A percentile compares a stretch with the other conserved stretches of the same genome.
These are phyloP conservation scores for Molanna angustata DNA, from an alignment of 2,888 invertebrate genomes.

Conservation along the genomic window DNA sequence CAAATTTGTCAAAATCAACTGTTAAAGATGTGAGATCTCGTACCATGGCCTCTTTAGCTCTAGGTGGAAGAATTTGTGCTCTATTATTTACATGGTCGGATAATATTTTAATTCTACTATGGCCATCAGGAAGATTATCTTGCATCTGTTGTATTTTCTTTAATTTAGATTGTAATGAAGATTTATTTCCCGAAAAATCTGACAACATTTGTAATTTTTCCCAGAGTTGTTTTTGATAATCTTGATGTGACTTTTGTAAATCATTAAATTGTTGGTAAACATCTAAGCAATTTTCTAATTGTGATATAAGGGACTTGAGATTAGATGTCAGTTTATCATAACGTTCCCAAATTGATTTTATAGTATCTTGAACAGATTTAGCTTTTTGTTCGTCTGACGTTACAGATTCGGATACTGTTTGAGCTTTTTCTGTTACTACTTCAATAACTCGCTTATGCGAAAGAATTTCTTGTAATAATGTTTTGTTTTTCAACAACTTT, in stretches of 20 bases:
- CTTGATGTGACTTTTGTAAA: constrained; percentile 81
- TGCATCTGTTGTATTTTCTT: constrained; percentile 78
- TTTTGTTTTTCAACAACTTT: constrained; percentile 81
- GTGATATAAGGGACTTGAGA: constrained; percentile 65
- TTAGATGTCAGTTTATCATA: constrained; percentile 70
- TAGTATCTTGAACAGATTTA: constrained; percentile 64
- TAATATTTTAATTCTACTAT: constrained; percentile 72
- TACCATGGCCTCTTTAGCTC: constrained; percentile 83
- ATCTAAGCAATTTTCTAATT: constrained; percentile 73
- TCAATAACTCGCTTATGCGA: constrained; percentile 90
- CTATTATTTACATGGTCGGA: constrained; percentile 71
- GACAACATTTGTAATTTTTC: constrained; percentile 79
- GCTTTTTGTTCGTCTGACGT: constrained; percentile 56
- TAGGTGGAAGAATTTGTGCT: constrained; percentile 67
- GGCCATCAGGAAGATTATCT: constrained; percentile 73
- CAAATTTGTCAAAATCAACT: constrained; percentile 82
- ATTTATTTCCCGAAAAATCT: constrained; percentile 85
- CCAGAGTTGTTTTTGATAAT: constrained; percentile 88
- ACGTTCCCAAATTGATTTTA: constrained; percentile 70
- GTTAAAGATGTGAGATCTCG: constrained; percentile 75
- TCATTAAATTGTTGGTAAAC: constrained; percentile 85
- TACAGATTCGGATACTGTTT: constrained; percentile 60
- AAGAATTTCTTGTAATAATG: constrained; percentile 82
- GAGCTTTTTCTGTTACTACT: constrained; percentile 85
- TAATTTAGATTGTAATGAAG: constrained; percentile 77